Evolutionary conservation across 2,888 invertebrate species (phyloP), one percentile per base, ranked within the genome.

Genomic region (Eupithecia pulchellata): DNA sequence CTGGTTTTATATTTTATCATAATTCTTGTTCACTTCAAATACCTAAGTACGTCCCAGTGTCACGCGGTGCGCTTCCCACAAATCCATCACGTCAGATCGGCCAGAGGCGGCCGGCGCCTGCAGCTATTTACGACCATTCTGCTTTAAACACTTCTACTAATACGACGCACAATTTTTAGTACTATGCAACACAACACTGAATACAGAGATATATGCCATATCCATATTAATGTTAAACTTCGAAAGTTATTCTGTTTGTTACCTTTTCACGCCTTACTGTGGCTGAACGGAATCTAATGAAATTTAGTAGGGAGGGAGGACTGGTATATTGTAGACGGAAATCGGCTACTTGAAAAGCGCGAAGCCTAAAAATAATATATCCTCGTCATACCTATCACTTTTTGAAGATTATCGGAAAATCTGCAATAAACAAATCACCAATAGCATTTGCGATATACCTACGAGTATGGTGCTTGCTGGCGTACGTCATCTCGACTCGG

Each of bases 61-160:
- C 60, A 63, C 36, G 60, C 64, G 65, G 63, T 34, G 63, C 71
- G 69, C 57, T 77, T 75, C 77, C 74, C 77, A 79, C 79, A 79
- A 79, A 79, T 79, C 77, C 77, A 76, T 79, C 77, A 73, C 71
- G 72, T 76, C 77, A 72, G 30, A 55, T 69, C 34, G 2, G 34
- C 32, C 61, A 34, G 61, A 32, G 17, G 58, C 30, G 32, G 30
- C 73, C 75, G 78, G 77, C 79, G 79, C 79, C 77, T 73, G 73
- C 75, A 73, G 73, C 58, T 29, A 70, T 70, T 64, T 68, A 60
- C 60, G 63, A 64, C 36, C 34, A 6, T 4, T 57, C 57, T 60
- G 66, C 72, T 65, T 65, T 69, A 32, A 60, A 52, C 25, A 52
- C 52, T 52, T 52, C 52, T 52, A 52, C 52, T 52, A 52, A 52